phyloP scores from a whole-genome alignment of 2,888 invertebrate genomes.

The Drosophila anomelani region DNA sequence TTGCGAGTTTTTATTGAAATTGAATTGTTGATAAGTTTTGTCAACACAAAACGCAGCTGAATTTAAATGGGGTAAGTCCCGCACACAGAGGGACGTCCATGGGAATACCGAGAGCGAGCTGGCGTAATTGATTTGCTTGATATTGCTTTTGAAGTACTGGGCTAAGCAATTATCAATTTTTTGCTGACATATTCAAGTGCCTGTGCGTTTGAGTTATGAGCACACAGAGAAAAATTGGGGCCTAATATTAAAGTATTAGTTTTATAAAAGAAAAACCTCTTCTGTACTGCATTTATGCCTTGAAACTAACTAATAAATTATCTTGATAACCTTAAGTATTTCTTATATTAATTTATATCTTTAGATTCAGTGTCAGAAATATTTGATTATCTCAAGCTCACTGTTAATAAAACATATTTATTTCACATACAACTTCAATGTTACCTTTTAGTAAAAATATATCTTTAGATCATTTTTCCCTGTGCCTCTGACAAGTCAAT shows the following conservation, averaged over 20 bases:
- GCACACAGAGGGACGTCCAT: constrained; percentile 8
- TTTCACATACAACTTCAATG: not conserved
- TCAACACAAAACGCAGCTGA: constrained; percentile 70
- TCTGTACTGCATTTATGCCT: not conserved
- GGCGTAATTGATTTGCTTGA: constrained; percentile 72
- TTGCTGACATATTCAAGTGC: constrained; percentile 32
- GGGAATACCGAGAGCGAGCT: constrained; percentile 14
- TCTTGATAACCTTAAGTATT: too few relatives aligned
- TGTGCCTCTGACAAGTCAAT: constrained; percentile 4
- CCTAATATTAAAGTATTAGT: not conserved
- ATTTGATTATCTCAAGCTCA: not conserved
- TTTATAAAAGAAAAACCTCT: not conserved
- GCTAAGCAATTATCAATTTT: constrained; percentile 46
- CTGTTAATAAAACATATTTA: too few relatives aligned
- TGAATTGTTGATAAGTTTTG: constrained; percentile 81
- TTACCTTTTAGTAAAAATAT: not conserved
- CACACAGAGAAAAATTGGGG: not conserved
- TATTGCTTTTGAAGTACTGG: constrained; percentile 34
- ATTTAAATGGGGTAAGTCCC: constrained; percentile 22
- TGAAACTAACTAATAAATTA: not conserved
- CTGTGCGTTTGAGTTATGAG: not conserved
- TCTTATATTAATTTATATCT: not conserved
- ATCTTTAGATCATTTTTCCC: not conserved
- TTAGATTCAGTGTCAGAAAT: too few relatives aligned
- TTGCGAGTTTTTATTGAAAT: constrained; percentile 77